Conservation (phyloP, 2,113 vertebrate species). For the Atractosteus spatula region DNA sequence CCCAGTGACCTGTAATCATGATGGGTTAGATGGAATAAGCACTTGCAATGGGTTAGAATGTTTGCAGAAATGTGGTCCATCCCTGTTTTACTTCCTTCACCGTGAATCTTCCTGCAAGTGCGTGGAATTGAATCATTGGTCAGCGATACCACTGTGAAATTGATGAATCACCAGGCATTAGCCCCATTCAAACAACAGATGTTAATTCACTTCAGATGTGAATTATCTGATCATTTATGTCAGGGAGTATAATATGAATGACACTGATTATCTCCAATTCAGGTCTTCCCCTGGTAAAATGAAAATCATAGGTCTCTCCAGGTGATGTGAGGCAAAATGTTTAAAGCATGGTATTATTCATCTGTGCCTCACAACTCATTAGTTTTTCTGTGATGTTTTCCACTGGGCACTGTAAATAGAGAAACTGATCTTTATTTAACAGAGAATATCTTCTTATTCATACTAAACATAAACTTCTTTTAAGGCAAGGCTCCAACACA, state of each 20-base stretch:
- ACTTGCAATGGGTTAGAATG: too few species aligned
- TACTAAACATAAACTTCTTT: too few species aligned
- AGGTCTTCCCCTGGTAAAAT: conserved; percentile 49
- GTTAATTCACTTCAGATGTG: conserved; percentile 67
- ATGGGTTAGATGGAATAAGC: too few species aligned
- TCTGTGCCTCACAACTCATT: conserved; percentile 49
- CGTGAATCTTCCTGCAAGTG: conserved; percentile 14
- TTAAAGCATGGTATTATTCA: conserved; percentile 37
- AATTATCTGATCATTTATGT: conserved; percentile 74
- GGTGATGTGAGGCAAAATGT: conserved; percentile 44
- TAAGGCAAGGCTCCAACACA: too few species aligned
- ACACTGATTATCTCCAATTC: conserved; percentile 62
- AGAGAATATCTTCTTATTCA: too few species aligned
- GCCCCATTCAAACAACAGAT: conserved; percentile 71
- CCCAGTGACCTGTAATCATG: too few species aligned
- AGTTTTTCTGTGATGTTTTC: conserved; percentile 35
- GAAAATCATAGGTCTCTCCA: conserved; percentile 45
- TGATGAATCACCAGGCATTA: conserved; percentile 72
- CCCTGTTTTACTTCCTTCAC: background rate
- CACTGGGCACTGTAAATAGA: conserved; percentile 42
- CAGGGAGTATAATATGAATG: conserved; percentile 66
- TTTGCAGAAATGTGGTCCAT: too few species aligned
- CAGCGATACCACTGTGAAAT: conserved; percentile 58
- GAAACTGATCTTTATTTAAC: conserved; percentile 9
- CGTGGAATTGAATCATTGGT: conserved; percentile 44